Evolutionary conservation across 2,797 vertebrate genomes (phyloP), one percentile per base, ranked within the genome.

Genomic region (Hippocampus kuda): DNA sequence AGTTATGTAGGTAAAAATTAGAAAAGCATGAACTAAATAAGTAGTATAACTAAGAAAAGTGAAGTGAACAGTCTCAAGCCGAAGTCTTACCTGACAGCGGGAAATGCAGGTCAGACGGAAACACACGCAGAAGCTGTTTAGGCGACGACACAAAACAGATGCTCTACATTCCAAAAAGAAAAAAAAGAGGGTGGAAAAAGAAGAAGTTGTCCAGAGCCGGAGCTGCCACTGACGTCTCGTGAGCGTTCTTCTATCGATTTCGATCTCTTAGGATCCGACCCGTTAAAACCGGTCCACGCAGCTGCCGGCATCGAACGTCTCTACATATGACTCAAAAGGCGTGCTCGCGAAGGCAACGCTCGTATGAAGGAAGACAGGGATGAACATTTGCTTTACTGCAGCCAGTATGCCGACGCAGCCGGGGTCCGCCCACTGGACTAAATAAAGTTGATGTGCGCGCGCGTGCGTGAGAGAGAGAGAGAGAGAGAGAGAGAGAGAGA

Each of bases 21-120:
- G 42, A 46, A 22, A 41, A 67, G 16, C 22, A 51, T 51, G 20
- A 51, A 51, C n/a, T 11, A 54, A 24, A 24, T 11, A 11, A 56
- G 3, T 26, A 56, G n/a, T 12, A 10, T 7, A 53, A 53, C n/a
- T n/a, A 2, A 46, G 26, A 53, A 54, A 7, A 11, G 30, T 67
- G n/a, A 1, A 18, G 65, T n/a, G 71, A 26, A 57, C 34, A 12
- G 27, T 18, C 57, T 1, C 4, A 30, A 65, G 22, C 42, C 46
- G 11, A 46, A 65, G 9, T 54, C 90, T 89, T 84, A 93, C 91
- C 91, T 84, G 68, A 56, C 57, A 68, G 73, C 61, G 72, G 59
- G 54, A 77, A 74, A 73, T 65, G 69, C 56, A 22, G 63, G 64
- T 81, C 80, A 77, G 72, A 49, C 59, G 59, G 59, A 61, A 61